Conservation (phyloP, 2,113 vertebrate genomes). For the Herpetotheres cachinnans region DNA sequence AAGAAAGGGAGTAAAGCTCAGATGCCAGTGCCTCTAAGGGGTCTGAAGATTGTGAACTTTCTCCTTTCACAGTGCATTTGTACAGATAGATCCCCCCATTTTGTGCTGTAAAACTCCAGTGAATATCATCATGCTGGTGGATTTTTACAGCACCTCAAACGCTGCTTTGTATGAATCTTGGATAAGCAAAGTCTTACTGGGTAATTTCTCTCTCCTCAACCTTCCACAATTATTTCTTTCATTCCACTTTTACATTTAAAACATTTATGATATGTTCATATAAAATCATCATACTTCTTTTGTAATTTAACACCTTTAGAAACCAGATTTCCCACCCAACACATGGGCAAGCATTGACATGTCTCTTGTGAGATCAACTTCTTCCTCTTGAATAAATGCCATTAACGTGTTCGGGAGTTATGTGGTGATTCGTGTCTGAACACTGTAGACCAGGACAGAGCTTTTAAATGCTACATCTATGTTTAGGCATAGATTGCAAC, state of each 20-base stretch:
- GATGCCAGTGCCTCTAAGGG: not conserved
- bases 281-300: not conserved
- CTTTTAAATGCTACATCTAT: not conserved
- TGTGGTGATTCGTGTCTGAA: not conserved
- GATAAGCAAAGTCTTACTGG: not conserved
- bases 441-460: not conserved
- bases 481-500: not conserved
- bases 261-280: fast-evolving
- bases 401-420: not conserved
- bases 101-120: not conserved
- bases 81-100: not conserved
- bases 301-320: not conserved
- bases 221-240: not conserved
- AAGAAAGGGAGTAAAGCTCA: not conserved
- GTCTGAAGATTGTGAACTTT: not conserved
- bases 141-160: not conserved
- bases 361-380: not conserved
- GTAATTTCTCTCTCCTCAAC: not conserved
- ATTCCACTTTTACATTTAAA: not conserved
- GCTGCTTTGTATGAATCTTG: not conserved
- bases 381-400: not conserved
- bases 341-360: not conserved
- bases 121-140: not conserved
- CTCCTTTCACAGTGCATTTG: not conserved
- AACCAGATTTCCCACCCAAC: not conserved